Percentiles rank a stretch among this genome's conserved stretches.
Conservation (phyloP, 2,113 vertebrate genomes). For the Solenodon paradoxus region DNA sequence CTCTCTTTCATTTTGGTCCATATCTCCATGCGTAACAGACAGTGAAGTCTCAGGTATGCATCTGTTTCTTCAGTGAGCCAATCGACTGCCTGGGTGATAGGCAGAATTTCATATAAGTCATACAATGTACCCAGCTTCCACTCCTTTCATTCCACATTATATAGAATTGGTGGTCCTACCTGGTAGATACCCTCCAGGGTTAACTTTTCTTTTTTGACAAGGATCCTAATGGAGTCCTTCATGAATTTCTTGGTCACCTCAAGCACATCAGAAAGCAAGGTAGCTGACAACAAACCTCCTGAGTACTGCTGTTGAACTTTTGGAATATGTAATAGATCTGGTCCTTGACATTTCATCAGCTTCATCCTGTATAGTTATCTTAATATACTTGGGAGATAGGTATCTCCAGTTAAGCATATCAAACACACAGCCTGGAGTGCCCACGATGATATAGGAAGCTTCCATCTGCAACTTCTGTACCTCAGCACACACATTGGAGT, state of each 20-base stretch:
- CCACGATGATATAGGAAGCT: slow-evolving; percentile 92
- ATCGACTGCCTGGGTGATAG: slow-evolving; percentile 94
- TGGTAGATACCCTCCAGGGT: slow-evolving; percentile 95
- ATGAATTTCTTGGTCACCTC: slow-evolving; percentile 97
- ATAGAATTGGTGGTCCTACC: slow-evolving; percentile 95
- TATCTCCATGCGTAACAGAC: slow-evolving; percentile 95
- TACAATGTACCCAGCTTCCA: slow-evolving; percentile 95
- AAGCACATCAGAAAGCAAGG: slow-evolving; percentile 92
- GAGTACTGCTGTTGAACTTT: slow-evolving; percentile 86
- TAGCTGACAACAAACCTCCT: slow-evolving; percentile 90
- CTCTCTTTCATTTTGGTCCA: slow-evolving; percentile 95
- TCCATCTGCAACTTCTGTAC: slow-evolving; percentile 91
- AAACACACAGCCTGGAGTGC: slow-evolving; percentile 92
- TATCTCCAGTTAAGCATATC: slow-evolving; percentile 92
- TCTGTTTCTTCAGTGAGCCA: slow-evolving; percentile 96
- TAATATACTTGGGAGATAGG: slow-evolving; percentile 87
- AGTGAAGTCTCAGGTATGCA: slow-evolving; percentile 93
- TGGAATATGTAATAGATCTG: slow-evolving; percentile 91
- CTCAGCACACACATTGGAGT: slow-evolving; percentile 90
- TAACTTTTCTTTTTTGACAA: slow-evolving; percentile 94
- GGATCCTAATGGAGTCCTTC: slow-evolving; percentile 91
- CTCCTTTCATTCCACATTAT: slow-evolving; percentile 95
- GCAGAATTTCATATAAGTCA: slow-evolving; percentile 92
- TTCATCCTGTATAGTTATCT: slow-evolving; percentile 88
- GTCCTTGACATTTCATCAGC: slow-evolving; percentile 90